These are phyloP conservation scores for Nomada ruficornis DNA, from an alignment of 2,888 invertebrate genomes.

Conservation along the genomic window DNA sequence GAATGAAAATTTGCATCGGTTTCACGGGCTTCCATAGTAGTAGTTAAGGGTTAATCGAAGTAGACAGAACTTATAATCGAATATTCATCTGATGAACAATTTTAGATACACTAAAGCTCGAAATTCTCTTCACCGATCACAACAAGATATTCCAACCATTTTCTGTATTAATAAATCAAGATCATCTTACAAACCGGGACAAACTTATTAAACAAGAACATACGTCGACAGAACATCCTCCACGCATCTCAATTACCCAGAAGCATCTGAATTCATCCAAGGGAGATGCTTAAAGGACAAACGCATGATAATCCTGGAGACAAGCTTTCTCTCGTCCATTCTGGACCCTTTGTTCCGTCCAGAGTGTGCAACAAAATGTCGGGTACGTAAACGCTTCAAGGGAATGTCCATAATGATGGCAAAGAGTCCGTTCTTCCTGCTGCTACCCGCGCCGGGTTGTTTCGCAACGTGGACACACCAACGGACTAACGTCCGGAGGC, in stretches of 20 bases:
- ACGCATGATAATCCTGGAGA: neutral
- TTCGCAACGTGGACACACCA: constrained; percentile 35
- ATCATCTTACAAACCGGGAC: too few species aligned
- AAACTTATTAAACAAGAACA: neutral
- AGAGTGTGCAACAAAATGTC: constrained; percentile 61
- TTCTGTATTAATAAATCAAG: too few species aligned
- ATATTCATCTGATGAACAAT: too few species aligned
- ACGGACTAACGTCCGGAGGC: constrained; percentile 65
- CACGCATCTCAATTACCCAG: neutral
- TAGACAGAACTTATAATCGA: too few species aligned
- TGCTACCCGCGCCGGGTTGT: constrained; percentile 37
- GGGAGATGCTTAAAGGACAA: neutral
- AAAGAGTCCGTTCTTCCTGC: constrained; percentile 63
- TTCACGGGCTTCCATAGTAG: too few species aligned
- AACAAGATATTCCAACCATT: too few species aligned
- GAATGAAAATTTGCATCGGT: too few species aligned
- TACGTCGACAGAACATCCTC: too few species aligned
- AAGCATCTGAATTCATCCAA: neutral
- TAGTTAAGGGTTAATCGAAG: too few species aligned
- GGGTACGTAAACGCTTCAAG: constrained; percentile 65
- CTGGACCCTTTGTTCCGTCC: constrained; percentile 11
- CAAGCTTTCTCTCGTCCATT: constrained; percentile 3
- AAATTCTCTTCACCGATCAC: neutral
- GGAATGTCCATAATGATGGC: constrained; percentile 66
- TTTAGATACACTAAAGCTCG: too few species aligned